Percentiles rank a stretch among this genome's conserved stretches.
Conservation (phyloP, 1,140 invertebrate species). For the Trialeurodes vaporariorum region DNA sequence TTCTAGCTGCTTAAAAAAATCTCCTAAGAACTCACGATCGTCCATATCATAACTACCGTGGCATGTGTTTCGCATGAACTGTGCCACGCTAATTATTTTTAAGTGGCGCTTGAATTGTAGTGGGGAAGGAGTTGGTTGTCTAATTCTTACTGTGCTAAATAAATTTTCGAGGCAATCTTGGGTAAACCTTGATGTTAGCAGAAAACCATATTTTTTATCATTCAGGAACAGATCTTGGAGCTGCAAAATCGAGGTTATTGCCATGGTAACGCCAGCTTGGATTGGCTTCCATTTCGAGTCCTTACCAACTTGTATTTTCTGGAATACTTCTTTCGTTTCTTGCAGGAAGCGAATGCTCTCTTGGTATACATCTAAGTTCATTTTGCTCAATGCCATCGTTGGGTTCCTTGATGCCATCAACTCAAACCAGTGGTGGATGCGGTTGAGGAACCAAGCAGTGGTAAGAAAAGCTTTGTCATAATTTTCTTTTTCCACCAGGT, state of each 20-base stretch:
- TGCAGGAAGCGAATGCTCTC: conserved; percentile 13
- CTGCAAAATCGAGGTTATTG: no score
- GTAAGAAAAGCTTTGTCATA: conserved; percentile 8
- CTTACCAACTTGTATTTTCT: conserved; percentile 7
- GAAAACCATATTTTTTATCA: conserved; percentile 11
- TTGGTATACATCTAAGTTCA: conserved; percentile 9
- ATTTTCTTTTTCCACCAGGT: background rate
- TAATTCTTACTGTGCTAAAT: conserved; percentile 18
- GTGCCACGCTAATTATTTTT: conserved; percentile 18
- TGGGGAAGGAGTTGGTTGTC: conserved; percentile 18
- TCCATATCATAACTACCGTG: conserved; percentile 19
- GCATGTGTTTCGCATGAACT: conserved; percentile 18
- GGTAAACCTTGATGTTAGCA: conserved; percentile 18
- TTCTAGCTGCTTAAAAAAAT: conserved; percentile 10
- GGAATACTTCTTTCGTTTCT: conserved; percentile 13
- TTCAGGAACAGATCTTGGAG: conserved; percentile 11
- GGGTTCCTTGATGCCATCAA: conserved; percentile 12
- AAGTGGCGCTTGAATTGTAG: conserved; percentile 21
- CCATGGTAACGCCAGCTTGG: conserved; percentile 12
- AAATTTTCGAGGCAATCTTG: conserved; percentile 22
- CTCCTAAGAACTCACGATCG: conserved; percentile 16
- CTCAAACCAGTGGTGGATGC: conserved; percentile 13
- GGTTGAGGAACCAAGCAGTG: conserved; percentile 16
- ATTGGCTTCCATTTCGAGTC: conserved; percentile 10
- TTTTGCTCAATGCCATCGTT: conserved; percentile 10